Evolutionary conservation across 1,140 invertebrate species (phyloP), one percentile per base, ranked within the genome.

Genomic region (Popillia japonica): DNA sequence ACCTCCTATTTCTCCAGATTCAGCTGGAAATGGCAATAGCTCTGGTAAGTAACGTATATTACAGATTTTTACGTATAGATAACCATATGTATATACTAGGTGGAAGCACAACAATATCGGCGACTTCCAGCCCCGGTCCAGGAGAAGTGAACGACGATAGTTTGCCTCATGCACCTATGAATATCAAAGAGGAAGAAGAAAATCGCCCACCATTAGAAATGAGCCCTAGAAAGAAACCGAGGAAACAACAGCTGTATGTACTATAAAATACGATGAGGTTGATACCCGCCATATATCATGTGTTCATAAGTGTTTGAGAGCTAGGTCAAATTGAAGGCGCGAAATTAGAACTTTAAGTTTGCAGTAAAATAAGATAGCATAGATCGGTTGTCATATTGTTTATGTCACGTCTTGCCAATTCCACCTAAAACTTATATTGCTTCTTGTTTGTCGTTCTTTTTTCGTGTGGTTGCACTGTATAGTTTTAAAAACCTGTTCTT

Each of bases 31-130:
- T 40, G 89, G 89, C 77, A 87, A 90, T 75, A 90, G 89, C 86
- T 87, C 90, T 81, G 68, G 86, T 85, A 40, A 83, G 82, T 64
- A 40, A 48, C 72, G 72, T 59, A 48, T 11, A 55, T 76, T n/a
- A 6, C 14, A 77, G 10, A 55, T 11, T 20, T 68, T 23, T 11
- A 40, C 34, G 14, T 42, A 74, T 55, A 6, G 17, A 27, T 34
- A 14, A 77, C 14, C 41, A 22, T 20, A 64, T 41, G 48, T 11
- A 55, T 55, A 8, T 8, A 42, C 17, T 77, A 20, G 87, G 88
- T 68, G 93, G 93, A n/a, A 94, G 93, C 0, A 94, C 93, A 0
- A 94, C 93, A 0, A 91, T 94, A 0, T 94, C 93, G 0, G 93
- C 93, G 0, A 94, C 93, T n/a, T 93, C 93, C 0, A 93, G 92